Base-by-base conservation (phyloP, 1,140 invertebrate species). In the Brachionus manjavacas region DNA sequence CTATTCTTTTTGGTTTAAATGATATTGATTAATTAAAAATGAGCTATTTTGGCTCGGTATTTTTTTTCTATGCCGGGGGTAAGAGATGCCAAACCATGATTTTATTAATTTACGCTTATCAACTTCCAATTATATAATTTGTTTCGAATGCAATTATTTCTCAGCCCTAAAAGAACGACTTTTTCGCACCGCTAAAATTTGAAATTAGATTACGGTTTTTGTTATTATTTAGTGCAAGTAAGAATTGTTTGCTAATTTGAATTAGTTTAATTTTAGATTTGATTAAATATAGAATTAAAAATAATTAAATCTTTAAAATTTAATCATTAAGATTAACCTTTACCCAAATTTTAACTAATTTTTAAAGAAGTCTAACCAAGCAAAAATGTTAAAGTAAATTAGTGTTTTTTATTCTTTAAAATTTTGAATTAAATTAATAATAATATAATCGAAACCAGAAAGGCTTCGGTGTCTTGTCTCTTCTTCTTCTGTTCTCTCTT, bases 11-110 rank as follows among this genome's bases (percentile, higher is more conserved):
- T 68, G 66, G 31, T 31, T 31, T 68, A 31, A 41, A 72, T 41
- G 68, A 72, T 68, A 72, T 72, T 72, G 68, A 72, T 72, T 72
- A 72, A 72, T 72, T 72, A 72, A 41, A 72, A 72, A 14, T 68
- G 52, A 60, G 20, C 52, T 60, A 60, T 60, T 39, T 72, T 20
- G 31, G 12, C n/a, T 72, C 39, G 52, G 39, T n/a, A 14, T 72
- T 72, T 14, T 12, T 31, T 14, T 35, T 31, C 68, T 16, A 72
- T 20, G 68, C 31, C 23, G 31, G 35, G 39, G 68, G 68, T 20
- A n/a, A 43, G 39, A 35, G 31, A 39, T 72, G 68, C 16, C 16
- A 72, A 72, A 41, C 39, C 68, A 72, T 41, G 35, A 16, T 39
- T 72, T 72, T 72, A 23, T 28, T 35, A 68, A 68, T 68, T 68